These are phyloP conservation scores for Aphidius gifuensis DNA, from an alignment of 1,140 invertebrate genomes.

Conservation along the genomic window DNA sequence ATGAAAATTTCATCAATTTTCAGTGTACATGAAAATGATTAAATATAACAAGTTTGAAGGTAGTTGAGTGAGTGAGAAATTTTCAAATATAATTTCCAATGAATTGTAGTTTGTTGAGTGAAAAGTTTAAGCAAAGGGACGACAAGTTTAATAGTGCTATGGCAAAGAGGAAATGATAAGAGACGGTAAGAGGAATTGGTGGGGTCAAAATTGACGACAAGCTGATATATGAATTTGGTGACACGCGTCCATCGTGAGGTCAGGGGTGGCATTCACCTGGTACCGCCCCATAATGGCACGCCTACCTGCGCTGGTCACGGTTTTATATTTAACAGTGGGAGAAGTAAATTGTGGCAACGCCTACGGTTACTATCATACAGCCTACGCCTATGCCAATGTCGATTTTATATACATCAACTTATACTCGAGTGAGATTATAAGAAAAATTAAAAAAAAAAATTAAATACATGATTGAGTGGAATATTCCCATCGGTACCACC, in stretches of 20 bases:
- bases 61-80: no score
- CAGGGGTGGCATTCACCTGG: slow-evolving; percentile 51
- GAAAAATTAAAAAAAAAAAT: no score
- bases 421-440: neutral
- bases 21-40: no score
- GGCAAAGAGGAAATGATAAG: neutral
- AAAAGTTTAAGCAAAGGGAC: neutral
- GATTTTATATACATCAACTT: slow-evolving; percentile 23
- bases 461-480: no score
- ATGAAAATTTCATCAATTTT: no score
- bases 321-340: neutral
- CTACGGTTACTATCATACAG: slow-evolving; percentile 35
- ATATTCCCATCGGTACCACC: no score
- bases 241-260: slow-evolving; percentile 36
- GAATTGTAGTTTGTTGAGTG: neutral
- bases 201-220: slow-evolving; percentile 22
- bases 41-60: neutral
- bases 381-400: slow-evolving; percentile 26
- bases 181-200: slow-evolving; percentile 3
- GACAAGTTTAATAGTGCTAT: neutral
- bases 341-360: slow-evolving; percentile 36
- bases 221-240: slow-evolving; percentile 33
- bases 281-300: slow-evolving; percentile 51
- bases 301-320: slow-evolving; percentile 48
- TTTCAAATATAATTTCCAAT: no score